Evolutionary conservation across 1,140 invertebrate genomes (phyloP).

Genomic region (Lordiphosa stackelbergi): DNA sequence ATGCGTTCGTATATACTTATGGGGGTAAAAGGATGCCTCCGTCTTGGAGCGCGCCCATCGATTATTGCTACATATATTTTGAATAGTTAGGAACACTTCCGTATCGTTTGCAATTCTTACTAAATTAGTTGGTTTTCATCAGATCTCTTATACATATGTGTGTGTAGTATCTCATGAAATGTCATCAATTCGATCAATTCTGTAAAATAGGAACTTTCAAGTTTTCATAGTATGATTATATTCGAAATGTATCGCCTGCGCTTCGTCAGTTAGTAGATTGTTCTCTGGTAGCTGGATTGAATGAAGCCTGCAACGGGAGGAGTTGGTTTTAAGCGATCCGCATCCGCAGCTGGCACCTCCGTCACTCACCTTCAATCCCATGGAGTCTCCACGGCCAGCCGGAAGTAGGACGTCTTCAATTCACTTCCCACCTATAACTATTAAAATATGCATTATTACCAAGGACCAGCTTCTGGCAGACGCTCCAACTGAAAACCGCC

Average conservation of each 20-base stretch:
- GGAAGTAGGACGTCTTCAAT: slow-evolving; percentile 24
- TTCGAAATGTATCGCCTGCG: slow-evolving; percentile 1
- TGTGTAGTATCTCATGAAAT: slow-evolving; percentile 43
- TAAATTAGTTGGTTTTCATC: slow-evolving; percentile 22
- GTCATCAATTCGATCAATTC: slow-evolving; percentile 39
- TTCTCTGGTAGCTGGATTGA: no score
- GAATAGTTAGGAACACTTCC: slow-evolving; percentile 68
- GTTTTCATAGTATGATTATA: slow-evolving; percentile 49
- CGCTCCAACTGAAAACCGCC: slow-evolving; percentile 16
- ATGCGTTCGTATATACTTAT: slow-evolving; percentile 27
- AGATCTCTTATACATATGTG: slow-evolving; percentile 30
- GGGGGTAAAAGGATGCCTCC: slow-evolving; percentile 20
- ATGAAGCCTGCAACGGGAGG: no score
- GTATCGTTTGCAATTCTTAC: slow-evolving; percentile 51
- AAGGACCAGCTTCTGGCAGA: not conserved
- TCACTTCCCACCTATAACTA: slow-evolving; percentile 70
- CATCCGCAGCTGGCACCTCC: not conserved
- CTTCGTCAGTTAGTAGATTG: slow-evolving; percentile 1
- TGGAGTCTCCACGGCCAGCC: slow-evolving; percentile 6
- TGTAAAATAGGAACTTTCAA: slow-evolving; percentile 69
- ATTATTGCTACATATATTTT: slow-evolving; percentile 59
- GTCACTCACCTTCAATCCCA: slow-evolving; percentile 21
- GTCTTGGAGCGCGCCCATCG: slow-evolving; percentile 26
- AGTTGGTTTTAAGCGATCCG: no score
- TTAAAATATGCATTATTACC: slow-evolving; percentile 42